A percentile compares a stretch with the other conserved stretches of the same genome.
These are phyloP conservation scores for Charaxes varanes DNA, from an alignment of 1,140 invertebrate genomes.

Conservation along the genomic window DNA sequence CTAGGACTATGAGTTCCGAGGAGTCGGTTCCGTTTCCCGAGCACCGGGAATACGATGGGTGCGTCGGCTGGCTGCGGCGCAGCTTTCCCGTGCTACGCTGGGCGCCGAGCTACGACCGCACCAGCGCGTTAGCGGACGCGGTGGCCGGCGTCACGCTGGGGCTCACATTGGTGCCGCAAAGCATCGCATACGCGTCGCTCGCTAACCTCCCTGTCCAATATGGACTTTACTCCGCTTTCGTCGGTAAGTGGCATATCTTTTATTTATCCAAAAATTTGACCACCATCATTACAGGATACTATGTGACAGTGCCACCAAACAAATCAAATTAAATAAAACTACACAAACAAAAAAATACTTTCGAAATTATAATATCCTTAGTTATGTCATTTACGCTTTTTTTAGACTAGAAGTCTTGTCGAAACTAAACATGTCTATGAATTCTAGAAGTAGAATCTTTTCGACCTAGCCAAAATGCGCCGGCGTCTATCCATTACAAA, in stretches of 20 bases:
- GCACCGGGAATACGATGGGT: slow-evolving; percentile 12
- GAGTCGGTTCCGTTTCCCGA: slow-evolving; percentile 20
- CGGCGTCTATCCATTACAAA: no score
- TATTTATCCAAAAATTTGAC: no score
- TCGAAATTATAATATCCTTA: no score
- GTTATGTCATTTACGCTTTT: no score
- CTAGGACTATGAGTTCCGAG: slow-evolving; percentile 25
- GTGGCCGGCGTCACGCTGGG: slow-evolving; percentile 87
- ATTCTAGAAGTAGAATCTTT: no score
- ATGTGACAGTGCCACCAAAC: no score
- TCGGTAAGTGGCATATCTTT: slow-evolving; percentile 52
- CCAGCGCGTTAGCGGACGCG: slow-evolving; percentile 77
- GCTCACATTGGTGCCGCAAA: slow-evolving; percentile 88
- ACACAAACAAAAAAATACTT: no score
- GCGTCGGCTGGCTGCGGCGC: slow-evolving; percentile 25
- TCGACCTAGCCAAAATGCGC: no score
- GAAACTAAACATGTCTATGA: no score
- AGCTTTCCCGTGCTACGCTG: slow-evolving; percentile 77
- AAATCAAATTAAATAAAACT: no score
- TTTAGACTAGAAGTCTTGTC: no score
- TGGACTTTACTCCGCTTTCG: slow-evolving; percentile 75
- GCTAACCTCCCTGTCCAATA: slow-evolving; percentile 83
- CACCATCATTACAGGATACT: no score
- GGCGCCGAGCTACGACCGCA: slow-evolving; percentile 77
- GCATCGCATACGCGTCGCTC: slow-evolving; percentile 86